phyloP scores from a whole-genome alignment of 2,113 vertebrate genomes.

The Psephotus haematonotus region DNA sequence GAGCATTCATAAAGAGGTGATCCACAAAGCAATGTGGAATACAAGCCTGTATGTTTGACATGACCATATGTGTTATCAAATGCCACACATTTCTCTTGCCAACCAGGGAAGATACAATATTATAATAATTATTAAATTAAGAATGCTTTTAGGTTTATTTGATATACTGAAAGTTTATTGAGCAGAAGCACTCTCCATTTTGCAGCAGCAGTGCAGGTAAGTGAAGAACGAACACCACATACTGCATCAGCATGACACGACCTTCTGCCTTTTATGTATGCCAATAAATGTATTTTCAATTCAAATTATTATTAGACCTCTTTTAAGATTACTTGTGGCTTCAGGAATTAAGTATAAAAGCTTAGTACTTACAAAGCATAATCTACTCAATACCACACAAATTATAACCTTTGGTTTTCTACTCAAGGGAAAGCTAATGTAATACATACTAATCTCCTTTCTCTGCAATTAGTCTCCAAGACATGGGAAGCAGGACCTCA shows the following conservation, averaged over 20 bases:
- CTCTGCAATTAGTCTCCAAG: background rate
- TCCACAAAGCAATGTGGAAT: background rate
- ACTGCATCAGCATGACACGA: background rate
- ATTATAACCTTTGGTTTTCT: constrained; percentile 17
- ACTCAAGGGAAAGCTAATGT: constrained; percentile 3
- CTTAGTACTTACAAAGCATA: background rate
- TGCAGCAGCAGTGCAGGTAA: background rate
- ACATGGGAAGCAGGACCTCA: background rate
- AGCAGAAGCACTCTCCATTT: background rate
- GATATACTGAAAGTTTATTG: background rate
- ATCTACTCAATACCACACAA: constrained; percentile 12
- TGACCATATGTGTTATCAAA: constrained; percentile 50
- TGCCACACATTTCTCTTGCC: constrained; percentile 20
- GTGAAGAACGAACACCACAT: background rate
- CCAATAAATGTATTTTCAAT: constrained; percentile 7
- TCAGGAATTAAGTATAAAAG: constrained; percentile 26
- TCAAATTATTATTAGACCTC: background rate
- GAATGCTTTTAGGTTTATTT: constrained; percentile 14
- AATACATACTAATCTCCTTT: constrained; percentile 20
- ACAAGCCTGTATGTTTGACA: constrained; percentile 30
- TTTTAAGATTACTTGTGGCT: constrained; percentile 1
- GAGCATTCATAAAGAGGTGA: background rate
- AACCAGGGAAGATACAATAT: background rate
- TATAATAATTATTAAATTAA: constrained; percentile 7
- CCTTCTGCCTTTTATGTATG: background rate